Conservation (phyloP, 2,888 invertebrate species). For the Idaea aversata region DNA sequence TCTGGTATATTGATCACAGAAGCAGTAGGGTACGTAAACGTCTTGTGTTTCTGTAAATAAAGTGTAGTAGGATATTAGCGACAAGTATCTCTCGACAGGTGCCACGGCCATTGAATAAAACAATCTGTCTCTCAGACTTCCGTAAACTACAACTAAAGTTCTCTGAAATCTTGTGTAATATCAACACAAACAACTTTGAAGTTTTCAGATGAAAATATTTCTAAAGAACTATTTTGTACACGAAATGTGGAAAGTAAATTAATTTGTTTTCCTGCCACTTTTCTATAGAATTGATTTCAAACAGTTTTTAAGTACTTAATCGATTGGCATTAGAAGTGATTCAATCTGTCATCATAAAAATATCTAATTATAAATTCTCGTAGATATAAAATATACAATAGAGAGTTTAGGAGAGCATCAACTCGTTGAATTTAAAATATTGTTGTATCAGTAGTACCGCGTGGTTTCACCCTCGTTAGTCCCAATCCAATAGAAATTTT, state of each 20-base stretch:
- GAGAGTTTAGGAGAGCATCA: too few species aligned
- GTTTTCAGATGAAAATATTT: background rate
- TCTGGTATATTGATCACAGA: too few species aligned
- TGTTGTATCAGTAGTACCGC: too few species aligned
- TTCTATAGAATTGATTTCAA: background rate
- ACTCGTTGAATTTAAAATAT: too few species aligned
- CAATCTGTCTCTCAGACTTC: slow-evolving; percentile 14
- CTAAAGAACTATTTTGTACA: background rate
- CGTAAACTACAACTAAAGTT: slow-evolving; percentile 16
- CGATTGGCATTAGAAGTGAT: background rate
- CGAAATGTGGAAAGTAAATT: background rate
- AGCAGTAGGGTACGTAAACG: background rate
- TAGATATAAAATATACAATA: too few species aligned
- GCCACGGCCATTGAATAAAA: slow-evolving; percentile 18
- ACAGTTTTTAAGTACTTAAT: background rate
- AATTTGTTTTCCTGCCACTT: background rate
- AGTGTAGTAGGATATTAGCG: slow-evolving; percentile 19
- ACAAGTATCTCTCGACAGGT: slow-evolving; percentile 20
- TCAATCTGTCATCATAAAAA: background rate
- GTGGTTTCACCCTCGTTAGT: too few species aligned
- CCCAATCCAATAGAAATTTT: too few species aligned
- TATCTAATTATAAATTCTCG: too few species aligned
- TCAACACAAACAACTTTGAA: slow-evolving; percentile 5
- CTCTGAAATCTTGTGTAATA: background rate
- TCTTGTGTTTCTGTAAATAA: slow-evolving; percentile 22